Base-by-base conservation (phyloP, 2,113 vertebrate species). In the Dasyornis broadbenti region DNA sequence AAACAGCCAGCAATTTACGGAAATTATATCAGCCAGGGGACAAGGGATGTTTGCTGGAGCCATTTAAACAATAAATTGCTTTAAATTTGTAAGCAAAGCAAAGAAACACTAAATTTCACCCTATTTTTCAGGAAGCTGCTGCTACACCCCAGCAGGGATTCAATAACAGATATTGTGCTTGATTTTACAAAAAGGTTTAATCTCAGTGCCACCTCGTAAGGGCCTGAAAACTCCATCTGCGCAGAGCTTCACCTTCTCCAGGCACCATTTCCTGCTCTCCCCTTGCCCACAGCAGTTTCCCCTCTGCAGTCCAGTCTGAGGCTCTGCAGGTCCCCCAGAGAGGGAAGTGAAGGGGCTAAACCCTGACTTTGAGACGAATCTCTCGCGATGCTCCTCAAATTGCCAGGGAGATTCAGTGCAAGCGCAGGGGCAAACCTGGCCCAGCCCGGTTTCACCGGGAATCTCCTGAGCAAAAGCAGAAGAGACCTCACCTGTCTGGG, bases 21-120 rank as follows among this genome's bases (percentile, higher is more conserved):
- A 31, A 91, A 81, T 79, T 79, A 7, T 31, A 85, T 40, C 84
- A 94, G 50, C 61, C 65, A 59, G 53, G 42, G 42, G 44, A 81
- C 59, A 72, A 28, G 83, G 77, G 84, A 60, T 37, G 60, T 14
- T 52, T 64, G 42, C 23, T 64, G 2, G 1, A 92, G n/a, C 45
- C 56, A 37, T 83, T 94, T 79, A 78, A 94, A 78, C 68, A 89
- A 80, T 27, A 95, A 92, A 89, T 69, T 35, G 61, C 91, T 82
- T 82, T 78, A 89, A 89, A 80, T 15, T 18, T 30, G 20, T 39
- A 75, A 89, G 45, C 18, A 82, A 93, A 24, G 33, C 70, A 68
- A 37, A 4, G 30, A 61, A 73, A 54, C 37, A 44, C 54, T 64
- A 50, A 72, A 92, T 78, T 35, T 72, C 28, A 28, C 4, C 37